Evolutionary conservation across 2,888 invertebrate genomes (phyloP), one percentile per base, ranked within the genome.

Genomic region (Caenorhabditis plicata): DNA sequence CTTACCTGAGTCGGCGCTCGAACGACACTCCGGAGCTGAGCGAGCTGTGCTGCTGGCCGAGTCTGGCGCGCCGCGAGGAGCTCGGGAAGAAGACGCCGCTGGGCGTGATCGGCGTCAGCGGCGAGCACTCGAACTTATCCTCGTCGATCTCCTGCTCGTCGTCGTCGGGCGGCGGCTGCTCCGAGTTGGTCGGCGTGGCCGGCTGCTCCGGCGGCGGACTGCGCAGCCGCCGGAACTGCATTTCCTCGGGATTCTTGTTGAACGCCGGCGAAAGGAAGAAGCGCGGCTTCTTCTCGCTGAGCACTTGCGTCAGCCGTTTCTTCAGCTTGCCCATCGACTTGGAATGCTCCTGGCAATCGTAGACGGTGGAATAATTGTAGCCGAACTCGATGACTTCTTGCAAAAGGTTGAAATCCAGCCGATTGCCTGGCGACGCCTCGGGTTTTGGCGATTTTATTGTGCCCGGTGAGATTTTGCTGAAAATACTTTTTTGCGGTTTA

Each of bases 351-450:
- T 63, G 48, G 4, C 56, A 50, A 44, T 73, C 70, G 53, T 73
- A 73, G 20, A 68, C 46, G 2, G 61, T 61, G 11, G 73, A 71
- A 17, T 62, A 42, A 13, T 65, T 68, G 44, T 70, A 73, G 19
- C 69, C 71, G 66, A 38, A 23, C 13, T 4, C 7, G 38, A 20
- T 15, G n/a, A 29, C 33, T 43, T 17, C 36, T n/a, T 9, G n/a
- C 7, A 36, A 19, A 11, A 9, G 36, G 19, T 17, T n/a, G 7
- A 7, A 17, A 9, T 9, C 7, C 36, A 9, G 9, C 7, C n/a
- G n/a, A n/a, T n/a, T n/a, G n/a, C n/a, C n/a, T 36, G 36, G 36
- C n/a, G 8, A 9, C 29, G 29, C 7, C 29, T 9, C 29, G 29
- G 13, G 13, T 13, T 27, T 7, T 27, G 29, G 29, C 13, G 29